phyloP scores from a whole-genome alignment of 2,113 vertebrate genomes.

The Chrysochloris asiatica region DNA sequence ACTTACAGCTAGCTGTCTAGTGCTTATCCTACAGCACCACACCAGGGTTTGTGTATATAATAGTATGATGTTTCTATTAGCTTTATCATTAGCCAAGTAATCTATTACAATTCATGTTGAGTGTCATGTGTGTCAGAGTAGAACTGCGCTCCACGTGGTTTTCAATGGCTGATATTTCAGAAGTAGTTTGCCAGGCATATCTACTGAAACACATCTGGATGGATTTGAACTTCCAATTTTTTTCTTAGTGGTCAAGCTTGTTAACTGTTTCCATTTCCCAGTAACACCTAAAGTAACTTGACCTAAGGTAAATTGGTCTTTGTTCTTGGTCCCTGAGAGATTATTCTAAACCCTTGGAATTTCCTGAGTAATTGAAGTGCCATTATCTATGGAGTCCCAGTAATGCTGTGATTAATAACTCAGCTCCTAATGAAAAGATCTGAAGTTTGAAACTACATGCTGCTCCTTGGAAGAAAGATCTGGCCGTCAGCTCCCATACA shows the following conservation, averaged over 20 bases:
- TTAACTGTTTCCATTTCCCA: background rate
- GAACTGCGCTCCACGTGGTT: background rate
- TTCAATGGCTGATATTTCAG: background rate
- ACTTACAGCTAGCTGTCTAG: too few relatives aligned
- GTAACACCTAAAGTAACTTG: too few relatives aligned
- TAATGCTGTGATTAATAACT: background rate
- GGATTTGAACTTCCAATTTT: background rate
- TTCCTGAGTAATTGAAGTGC: background rate
- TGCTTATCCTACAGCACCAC: too few relatives aligned
- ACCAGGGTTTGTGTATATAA: background rate
- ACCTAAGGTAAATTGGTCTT: background rate
- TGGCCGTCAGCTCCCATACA: too few relatives aligned
- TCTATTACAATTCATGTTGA: background rate
- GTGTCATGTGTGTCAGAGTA: background rate
- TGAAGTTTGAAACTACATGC: background rate
- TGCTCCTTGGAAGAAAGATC: too few relatives aligned
- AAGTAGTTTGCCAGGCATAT: background rate
- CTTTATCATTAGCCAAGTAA: background rate
- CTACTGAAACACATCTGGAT: background rate
- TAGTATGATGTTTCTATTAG: background rate
- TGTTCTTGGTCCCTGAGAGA: background rate
- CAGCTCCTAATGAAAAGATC: background rate
- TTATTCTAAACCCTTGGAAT: background rate
- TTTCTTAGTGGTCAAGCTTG: background rate
- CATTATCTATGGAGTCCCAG: background rate